Evolutionary conservation across 2,113 vertebrate genomes (phyloP).

Genomic region (Ophthalmolycus amberensis): DNA sequence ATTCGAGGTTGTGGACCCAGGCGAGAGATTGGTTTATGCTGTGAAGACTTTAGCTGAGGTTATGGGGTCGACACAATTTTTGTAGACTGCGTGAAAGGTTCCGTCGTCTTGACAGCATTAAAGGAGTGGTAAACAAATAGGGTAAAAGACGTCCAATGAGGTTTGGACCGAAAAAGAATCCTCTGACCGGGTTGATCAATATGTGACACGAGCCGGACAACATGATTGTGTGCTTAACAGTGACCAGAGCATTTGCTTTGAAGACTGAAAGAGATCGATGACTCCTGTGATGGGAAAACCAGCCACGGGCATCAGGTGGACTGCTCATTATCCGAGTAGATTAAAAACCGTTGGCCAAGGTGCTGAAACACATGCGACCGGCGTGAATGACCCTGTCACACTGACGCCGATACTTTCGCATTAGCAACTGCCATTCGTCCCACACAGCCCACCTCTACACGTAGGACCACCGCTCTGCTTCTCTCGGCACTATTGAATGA

Average conservation of each 20-base stretch:
- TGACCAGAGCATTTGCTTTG: slow-evolving; percentile 10
- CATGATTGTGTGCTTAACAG: not conserved
- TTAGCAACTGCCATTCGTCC: not conserved
- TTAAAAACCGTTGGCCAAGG: not conserved
- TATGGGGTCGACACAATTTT: not conserved
- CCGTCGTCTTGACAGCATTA: not conserved
- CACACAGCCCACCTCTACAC: not conserved
- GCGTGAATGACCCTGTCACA: not conserved
- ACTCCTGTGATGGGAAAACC: slow-evolving; percentile 4
- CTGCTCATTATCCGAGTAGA: not conserved
- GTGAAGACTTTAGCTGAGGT: not conserved
- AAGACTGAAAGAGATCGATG: slow-evolving; percentile 21
- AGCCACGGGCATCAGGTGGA: not conserved
- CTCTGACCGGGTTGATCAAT: not conserved
- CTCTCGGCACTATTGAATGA: slow-evolving; percentile 20
- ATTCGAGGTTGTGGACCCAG: too few species aligned
- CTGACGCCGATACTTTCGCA: not conserved
- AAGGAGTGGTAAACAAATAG: not conserved
- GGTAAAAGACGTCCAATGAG: not conserved
- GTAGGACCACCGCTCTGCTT: not conserved
- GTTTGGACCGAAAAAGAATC: not conserved
- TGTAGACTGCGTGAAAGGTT: not conserved
- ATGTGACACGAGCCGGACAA: not conserved
- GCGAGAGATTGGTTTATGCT: too few species aligned
- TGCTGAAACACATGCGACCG: not conserved